These are phyloP conservation scores for Palythoa grandis DNA, from an alignment of 92 coral and sea anemone genomes.

Conservation along the genomic window DNA sequence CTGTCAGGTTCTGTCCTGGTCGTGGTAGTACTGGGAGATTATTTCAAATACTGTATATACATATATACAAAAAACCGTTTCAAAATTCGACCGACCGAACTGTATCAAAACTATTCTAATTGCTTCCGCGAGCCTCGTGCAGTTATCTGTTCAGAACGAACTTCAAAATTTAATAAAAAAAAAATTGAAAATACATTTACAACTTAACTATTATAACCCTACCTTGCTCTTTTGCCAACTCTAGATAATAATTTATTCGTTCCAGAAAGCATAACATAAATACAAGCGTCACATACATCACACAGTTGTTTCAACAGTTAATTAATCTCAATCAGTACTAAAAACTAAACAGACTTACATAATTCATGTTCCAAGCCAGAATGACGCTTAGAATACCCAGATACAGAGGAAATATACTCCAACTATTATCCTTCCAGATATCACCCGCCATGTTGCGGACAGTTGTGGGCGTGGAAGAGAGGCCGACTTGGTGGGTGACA, in stretches of 20 bases:
- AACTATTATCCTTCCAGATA: conserved; percentile 17
- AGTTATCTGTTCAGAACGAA: no score
- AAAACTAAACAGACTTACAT: conserved; percentile 9
- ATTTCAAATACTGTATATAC: no score
- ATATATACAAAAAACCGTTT: no score
- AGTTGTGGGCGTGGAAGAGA: no score
- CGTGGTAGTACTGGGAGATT: no score
- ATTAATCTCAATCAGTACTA: neutral
- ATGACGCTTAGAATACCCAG: neutral
- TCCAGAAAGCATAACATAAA: neutral
- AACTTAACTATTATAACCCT: neutral
- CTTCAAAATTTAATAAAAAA: neutral
- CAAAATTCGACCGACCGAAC: no score
- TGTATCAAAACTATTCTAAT: no score
- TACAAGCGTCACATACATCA: neutral
- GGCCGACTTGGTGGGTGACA: no score
- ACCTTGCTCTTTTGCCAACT: conserved; percentile 3
- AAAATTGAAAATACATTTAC: neutral
- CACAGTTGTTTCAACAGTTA: neutral
- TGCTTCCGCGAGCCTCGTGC: no score
- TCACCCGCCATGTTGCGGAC: conserved; percentile 30
- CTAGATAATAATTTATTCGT: conserved; percentile 32
- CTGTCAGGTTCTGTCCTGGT: no score
- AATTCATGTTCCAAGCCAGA: conserved; percentile 16
- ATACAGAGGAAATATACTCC: neutral